These are phyloP conservation scores for Neogobius melanostomus DNA, from an alignment of 2,113 vertebrate genomes.

Conservation along the genomic window DNA sequence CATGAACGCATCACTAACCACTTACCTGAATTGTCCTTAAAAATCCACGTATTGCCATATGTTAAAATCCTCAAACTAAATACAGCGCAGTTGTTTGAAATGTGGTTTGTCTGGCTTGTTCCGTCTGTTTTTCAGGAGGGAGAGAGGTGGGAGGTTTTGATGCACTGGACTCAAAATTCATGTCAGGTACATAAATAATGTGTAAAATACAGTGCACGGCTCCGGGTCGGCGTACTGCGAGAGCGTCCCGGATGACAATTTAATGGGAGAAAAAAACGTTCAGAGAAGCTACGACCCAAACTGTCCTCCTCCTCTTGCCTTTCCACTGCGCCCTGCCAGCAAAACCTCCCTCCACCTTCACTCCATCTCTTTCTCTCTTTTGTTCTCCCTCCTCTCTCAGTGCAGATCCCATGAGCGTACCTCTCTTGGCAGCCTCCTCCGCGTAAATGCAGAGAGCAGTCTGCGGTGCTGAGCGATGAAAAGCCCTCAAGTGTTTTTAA, in stretches of 20 bases:
- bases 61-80: conserved; percentile 45
- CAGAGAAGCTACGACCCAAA: conserved; percentile 55
- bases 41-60: conserved; percentile 59
- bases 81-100: conserved; percentile 57
- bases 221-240: conserved; percentile 54
- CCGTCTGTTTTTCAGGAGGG: conserved; percentile 63
- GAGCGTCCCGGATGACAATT: conserved; percentile 62
- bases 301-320: conserved; percentile 52
- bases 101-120: conserved; percentile 67
- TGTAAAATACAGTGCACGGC: conserved; percentile 66
- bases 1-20: too few species aligned
- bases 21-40: background rate
- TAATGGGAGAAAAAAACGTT: conserved; percentile 48
- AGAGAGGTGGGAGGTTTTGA: conserved; percentile 64
- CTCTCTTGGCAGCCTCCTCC: conserved; percentile 62
- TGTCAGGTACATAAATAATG: conserved; percentile 81
- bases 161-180: conserved; percentile 62
- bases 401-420: conserved; percentile 61
- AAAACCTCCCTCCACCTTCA: conserved; percentile 33
- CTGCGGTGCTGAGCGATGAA: conserved; percentile 69
- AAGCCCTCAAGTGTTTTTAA: conserved; percentile 57
- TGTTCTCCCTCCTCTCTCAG: conserved; percentile 8
- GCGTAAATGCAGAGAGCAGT: conserved; percentile 66
- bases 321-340: conserved; percentile 72
- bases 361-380: too few species aligned